Evolutionary conservation across 2,113 vertebrate species (phyloP).

Genomic region (Caretta caretta): DNA sequence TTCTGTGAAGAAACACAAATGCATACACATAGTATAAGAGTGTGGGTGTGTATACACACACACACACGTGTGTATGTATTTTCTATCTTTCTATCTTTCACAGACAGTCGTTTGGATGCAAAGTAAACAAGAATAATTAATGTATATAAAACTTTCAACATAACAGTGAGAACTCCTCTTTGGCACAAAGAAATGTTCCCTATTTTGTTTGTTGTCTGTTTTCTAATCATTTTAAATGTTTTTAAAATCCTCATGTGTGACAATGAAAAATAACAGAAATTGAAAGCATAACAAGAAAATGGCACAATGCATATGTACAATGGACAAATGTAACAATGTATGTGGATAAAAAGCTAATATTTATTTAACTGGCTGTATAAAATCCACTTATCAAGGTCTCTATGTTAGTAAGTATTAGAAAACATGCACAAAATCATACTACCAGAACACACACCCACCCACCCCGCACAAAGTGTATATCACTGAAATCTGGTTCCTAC

Average conservation of each 20-base stretch:
- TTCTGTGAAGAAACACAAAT: background rate
- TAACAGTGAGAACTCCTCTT: slow-evolving; percentile 1
- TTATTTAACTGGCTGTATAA: slow-evolving; percentile 19
- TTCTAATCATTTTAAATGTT: slow-evolving; percentile 42
- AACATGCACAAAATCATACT: background rate
- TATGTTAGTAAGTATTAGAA: background rate
- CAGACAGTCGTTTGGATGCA: background rate
- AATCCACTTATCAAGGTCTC: background rate
- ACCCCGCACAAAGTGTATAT: background rate
- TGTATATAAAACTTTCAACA: background rate
- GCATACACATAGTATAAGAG: background rate
- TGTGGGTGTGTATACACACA: background rate
- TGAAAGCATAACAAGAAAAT: background rate
- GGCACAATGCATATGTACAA: background rate
- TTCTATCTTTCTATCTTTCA: background rate
- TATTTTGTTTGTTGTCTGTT: background rate
- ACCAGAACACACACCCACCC: background rate
- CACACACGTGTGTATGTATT: background rate
- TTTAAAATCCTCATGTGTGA: background rate
- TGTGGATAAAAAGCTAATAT: background rate
- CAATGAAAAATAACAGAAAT: slow-evolving; percentile 5
- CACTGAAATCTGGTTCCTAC: background rate
- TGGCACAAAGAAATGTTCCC: slow-evolving; percentile 1
- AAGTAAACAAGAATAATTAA: background rate
- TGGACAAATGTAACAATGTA: background rate